Conservation (phyloP, 1,140 invertebrate genomes). For the Marisa cornuarietis region DNA sequence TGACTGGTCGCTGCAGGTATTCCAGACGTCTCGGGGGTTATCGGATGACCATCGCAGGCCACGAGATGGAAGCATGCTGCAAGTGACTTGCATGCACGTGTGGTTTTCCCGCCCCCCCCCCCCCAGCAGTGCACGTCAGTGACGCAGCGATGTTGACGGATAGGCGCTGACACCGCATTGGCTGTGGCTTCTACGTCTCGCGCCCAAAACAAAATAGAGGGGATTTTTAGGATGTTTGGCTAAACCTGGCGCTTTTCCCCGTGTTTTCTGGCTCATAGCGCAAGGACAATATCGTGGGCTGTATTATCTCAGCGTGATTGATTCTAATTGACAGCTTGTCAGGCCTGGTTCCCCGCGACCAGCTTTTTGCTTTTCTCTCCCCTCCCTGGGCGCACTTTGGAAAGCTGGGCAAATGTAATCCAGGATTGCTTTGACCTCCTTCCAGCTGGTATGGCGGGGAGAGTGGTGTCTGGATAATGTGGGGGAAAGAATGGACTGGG, state of each 20-base stretch:
- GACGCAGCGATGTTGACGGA: constrained; percentile 11
- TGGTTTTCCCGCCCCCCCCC: not conserved
- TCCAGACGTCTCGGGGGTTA: too few species aligned
- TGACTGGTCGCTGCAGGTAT: too few species aligned
- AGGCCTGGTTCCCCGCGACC: constrained; percentile 14
- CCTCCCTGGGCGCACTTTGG: not conserved
- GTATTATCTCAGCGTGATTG: constrained; percentile 31
- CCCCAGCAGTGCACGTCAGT: not conserved
- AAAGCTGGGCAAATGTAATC: constrained; percentile 6
- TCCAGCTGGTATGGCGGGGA: not conserved
- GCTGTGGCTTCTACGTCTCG: constrained; percentile 12
- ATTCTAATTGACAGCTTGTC: constrained; percentile 31
- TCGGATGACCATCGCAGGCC: too few species aligned
- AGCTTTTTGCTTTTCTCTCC: constrained; percentile 11
- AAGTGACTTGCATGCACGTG: not conserved
- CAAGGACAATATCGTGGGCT: constrained; percentile 25
- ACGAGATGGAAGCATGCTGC: too few species aligned
- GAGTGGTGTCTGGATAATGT: too few species aligned
- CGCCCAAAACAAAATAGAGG: constrained; percentile 17
- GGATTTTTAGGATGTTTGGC: constrained; percentile 22
- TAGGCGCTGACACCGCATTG: constrained; percentile 11
- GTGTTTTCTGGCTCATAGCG: constrained; percentile 16
- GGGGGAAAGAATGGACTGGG: too few species aligned
- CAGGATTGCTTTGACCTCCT: constrained; percentile 7
- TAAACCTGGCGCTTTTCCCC: constrained; percentile 7